Base-by-base conservation (phyloP, 2,797 vertebrate genomes). In the Pyrocephalus nanus region DNA sequence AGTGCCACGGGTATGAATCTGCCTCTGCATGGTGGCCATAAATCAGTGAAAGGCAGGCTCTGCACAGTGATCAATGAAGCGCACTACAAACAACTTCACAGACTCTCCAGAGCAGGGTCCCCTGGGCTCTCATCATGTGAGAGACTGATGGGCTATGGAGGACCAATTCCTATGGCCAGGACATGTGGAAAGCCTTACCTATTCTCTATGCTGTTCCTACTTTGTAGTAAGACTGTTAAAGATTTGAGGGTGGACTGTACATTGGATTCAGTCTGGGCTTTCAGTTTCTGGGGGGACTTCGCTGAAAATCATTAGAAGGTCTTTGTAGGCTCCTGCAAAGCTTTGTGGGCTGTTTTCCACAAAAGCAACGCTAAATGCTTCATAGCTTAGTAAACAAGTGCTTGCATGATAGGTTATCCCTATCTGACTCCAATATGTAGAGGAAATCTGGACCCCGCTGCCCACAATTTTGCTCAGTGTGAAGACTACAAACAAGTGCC, bases 51-150 rank as follows among this genome's bases (percentile, higher is more conserved):
- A 40, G 71, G 40, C 1, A 9, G 65, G 30, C 21, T 88, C 30
- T 60, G 26, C 0, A 0, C 0, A 0, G 36, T 51, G 21, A 32
- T 83, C 76, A 43, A 14, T 7, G 36, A 75, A 43, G 15, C 8
- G 21, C 20, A 26, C 43, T 47, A 72, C 2, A 8, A 87, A 53
- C 26, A 82, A 17, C 45, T 74, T 70, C 38, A 38, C 8, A 17
- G 40, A 45, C 4, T 67, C 7, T 22, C 23, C 5, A 17, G 43
- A 27, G 34, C 19, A 85, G 17, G 12, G 9, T 9, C 11, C 45
- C 13, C 34, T 82, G 45, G 40, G 11, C 38, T 66, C 30, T 38
- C 21, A 54, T 26, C 16, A 82, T 9, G 29, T 42, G 25, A 51
- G 65, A 79, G 38, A 32, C 3, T 15, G 43, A 50, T 2, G 11